Percentiles rank a stretch among this genome's conserved stretches.
Evolutionary conservation across 2,797 vertebrate genomes (phyloP).

Genomic region (Centroberyx gerrardi): DNA sequence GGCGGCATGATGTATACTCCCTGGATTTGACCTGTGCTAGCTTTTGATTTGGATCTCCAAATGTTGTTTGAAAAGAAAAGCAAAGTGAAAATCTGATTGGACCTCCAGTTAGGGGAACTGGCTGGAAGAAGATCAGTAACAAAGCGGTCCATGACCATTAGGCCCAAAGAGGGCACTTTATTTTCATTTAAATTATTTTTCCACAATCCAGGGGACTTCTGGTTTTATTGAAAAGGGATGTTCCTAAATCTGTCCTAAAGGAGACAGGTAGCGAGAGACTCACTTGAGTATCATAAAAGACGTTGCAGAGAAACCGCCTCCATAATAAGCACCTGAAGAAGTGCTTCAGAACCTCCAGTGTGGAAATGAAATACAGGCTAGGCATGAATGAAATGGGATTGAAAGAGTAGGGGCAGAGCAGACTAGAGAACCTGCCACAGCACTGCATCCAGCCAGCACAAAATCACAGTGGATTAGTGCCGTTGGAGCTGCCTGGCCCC

Average conservation of each 20-base stretch:
- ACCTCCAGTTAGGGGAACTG: conserved; percentile 49
- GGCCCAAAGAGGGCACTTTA: conserved; percentile 29
- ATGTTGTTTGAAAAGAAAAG: conserved; percentile 34
- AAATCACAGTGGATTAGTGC: conserved; percentile 77
- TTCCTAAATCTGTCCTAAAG: conserved; percentile 72
- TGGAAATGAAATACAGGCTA: conserved; percentile 77
- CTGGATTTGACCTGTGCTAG: conserved; percentile 17
- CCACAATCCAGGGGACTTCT: conserved; percentile 37
- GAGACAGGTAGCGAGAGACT: conserved; percentile 62
- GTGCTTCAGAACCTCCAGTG: conserved; percentile 71
- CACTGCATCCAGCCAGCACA: conserved; percentile 64
- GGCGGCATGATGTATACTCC: conserved; percentile 25
- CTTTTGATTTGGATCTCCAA: conserved; percentile 42
- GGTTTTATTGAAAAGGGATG: conserved; percentile 63
- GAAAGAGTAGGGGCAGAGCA: conserved; percentile 58
- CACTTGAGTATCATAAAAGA: conserved; percentile 74
- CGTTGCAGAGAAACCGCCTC: conserved; percentile 64
- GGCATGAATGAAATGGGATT: conserved; percentile 75
- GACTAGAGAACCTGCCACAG: conserved; percentile 65
- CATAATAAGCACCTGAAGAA: conserved; percentile 76
- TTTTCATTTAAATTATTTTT: conserved; percentile 40
- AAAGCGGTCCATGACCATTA: conserved; percentile 45
- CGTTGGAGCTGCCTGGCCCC: conserved; percentile 58
- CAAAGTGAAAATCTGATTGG: conserved; percentile 30
- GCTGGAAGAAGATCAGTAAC: conserved; percentile 41